Evolutionary conservation across 2,888 invertebrate genomes (phyloP).

Genomic region (Laothoe populi): DNA sequence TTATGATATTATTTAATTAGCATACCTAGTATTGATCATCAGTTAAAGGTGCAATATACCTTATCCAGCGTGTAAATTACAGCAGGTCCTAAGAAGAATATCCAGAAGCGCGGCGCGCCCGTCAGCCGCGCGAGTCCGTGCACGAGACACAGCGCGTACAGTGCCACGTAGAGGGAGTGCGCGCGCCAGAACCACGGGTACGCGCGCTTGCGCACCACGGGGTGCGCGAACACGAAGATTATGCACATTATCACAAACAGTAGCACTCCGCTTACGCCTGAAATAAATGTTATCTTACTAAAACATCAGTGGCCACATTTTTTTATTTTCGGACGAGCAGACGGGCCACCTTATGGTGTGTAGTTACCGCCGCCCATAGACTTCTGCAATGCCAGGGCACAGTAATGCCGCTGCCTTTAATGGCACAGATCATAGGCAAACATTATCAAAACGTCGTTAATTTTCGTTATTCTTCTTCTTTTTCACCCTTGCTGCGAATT

Average conservation of each 20-base stretch:
- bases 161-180: constrained; percentile 93
- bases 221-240: constrained; percentile 98
- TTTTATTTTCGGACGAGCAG: too few relatives aligned
- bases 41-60: constrained; percentile 79
- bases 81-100: constrained; percentile 96
- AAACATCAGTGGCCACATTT: too few relatives aligned
- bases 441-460: too few relatives aligned
- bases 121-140: constrained; percentile 96
- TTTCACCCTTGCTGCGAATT: too few relatives aligned
- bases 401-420: too few relatives aligned
- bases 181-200: constrained; percentile 98
- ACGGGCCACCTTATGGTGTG: too few relatives aligned
- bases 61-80: constrained; percentile 95
- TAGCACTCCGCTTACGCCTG: constrained; percentile 94
- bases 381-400: too few relatives aligned
- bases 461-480: too few relatives aligned
- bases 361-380: too few relatives aligned
- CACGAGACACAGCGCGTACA: constrained; percentile 94
- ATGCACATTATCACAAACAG: constrained; percentile 96
- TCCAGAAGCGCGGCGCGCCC: constrained; percentile 96
- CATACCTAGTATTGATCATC: too few relatives aligned
- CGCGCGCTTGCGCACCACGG: constrained; percentile 95
- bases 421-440: too few relatives aligned
- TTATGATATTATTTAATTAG: too few relatives aligned
- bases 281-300: constrained; percentile 28